Base-by-base conservation (phyloP, 2,113 vertebrate genomes). In the Cervus canadensis region DNA sequence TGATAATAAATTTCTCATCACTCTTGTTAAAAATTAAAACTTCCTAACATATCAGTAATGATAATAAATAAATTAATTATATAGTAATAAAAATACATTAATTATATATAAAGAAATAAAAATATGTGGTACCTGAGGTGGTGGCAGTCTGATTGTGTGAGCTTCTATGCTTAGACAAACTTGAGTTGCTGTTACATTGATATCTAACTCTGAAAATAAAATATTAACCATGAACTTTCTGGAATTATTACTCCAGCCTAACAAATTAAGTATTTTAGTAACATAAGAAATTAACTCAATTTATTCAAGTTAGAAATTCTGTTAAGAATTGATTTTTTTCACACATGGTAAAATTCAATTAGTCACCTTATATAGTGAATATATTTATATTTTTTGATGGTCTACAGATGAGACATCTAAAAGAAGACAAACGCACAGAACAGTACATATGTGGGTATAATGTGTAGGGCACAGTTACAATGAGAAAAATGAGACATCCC, bases 111-210 rank as follows among this genome's bases (percentile, higher is more conserved):
- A 94, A 95, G 59, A 97, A 98, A 97, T 82, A 1, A n/a, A 25
- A 98, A 91, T 74, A 56, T 14, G 50, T 57, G 89, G 50, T 99
- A 99, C 99, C 97, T 99, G 92, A 33, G 98, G 91, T 5, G 98
- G 99, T 30, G 99, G 99, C 64, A 99, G 98, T 45, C 99, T 98
- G 97, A 99, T 84, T 1, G 98, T 98, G 92, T 87, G 98, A 85
- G 98, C 98, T 96, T 99, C 99, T 48, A 99, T 43, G 91, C 99
- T 99, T 96, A 99, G 91, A 97, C 99, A 99, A 97, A 99, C 97
- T 59, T 99, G 99, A 13, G 98, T 99, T 87, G 99, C 99, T 56
- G 98, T 99, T 97, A 99, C 98, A 96, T 89, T 99, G 96, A 99
- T 94, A 97, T 99, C 98, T 97, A 99, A 9, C 90, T 98, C 99